Conservation (phyloP, 2,113 vertebrate species). For the Parotia lawesii region DNA sequence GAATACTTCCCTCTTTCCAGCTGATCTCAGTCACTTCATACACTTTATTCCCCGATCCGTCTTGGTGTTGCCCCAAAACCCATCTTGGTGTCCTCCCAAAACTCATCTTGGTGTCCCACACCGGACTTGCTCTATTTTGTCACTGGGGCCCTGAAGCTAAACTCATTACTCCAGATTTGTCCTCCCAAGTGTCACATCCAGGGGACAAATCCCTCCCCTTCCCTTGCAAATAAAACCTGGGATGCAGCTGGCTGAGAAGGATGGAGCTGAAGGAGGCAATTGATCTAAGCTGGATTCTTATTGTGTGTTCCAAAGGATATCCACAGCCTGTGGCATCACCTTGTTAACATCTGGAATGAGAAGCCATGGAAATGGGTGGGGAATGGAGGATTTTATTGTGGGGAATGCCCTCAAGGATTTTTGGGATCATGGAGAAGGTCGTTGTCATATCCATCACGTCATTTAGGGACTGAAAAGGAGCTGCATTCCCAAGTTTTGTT, state of each 20-base stretch:
- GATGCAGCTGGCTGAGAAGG: not conserved
- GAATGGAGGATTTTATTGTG: not conserved
- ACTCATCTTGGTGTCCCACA: not conserved
- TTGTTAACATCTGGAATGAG: not conserved
- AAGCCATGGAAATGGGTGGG: not conserved
- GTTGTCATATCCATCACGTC: not conserved
- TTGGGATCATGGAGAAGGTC: not conserved
- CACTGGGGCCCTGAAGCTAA: not conserved
- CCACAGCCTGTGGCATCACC: not conserved
- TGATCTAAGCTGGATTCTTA: not conserved
- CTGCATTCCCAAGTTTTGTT: not conserved
- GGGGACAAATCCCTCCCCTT: not conserved
- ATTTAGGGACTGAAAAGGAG: not conserved
- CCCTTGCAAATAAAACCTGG: not conserved
- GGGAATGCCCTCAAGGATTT: not conserved
- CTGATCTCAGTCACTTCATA: not conserved
- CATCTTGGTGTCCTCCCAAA: not conserved
- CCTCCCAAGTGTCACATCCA: not conserved
- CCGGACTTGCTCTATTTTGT: not conserved
- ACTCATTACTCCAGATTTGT: rapidly evolving
- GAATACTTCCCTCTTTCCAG: not conserved
- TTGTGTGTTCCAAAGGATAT: not conserved
- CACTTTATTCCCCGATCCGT: not conserved
- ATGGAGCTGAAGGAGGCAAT: not conserved
- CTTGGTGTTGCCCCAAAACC: not conserved